Evolutionary conservation across 2,797 vertebrate genomes (phyloP), one percentile per base, ranked within the genome.

Genomic region (Eremophila alpestris): DNA sequence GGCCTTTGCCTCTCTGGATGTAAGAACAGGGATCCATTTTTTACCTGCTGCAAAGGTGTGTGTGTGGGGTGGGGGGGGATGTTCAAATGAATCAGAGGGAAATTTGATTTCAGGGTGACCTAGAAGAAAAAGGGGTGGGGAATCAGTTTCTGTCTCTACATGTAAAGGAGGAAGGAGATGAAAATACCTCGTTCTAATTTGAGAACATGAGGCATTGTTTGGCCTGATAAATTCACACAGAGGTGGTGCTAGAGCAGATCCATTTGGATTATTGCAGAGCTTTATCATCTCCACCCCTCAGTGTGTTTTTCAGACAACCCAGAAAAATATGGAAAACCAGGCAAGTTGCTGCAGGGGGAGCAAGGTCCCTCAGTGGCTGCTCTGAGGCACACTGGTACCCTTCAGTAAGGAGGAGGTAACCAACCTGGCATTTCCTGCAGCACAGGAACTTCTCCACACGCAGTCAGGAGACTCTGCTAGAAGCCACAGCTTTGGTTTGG

Each of bases 71-170:
- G 16, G 17, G 10, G 4, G 5, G 6, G 16, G 17, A n/a, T 24
- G 26, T 40, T 90, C 52, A 59, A 63, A 30, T 32, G 65, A 64
- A 68, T 43, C 52, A 86, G 65, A 55, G 70, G 26, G 29, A 80
- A 88, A 95, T 62, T 46, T 40, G 34, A 58, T 90, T 87, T 80
- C 60, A 81, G 82, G 26, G 41, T 64, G 49, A 87, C 48, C 69
- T 83, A 68, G 79, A 60, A 65, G 64, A 69, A 68, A 55, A 83
- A 23, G 8, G 10, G 7, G 3, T 4, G 22, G 10, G 30, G 32
- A 87, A 78, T 81, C 36, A 11, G 36, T 81, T 83, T 65, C 5
- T 83, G 21, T n/a, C 45, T 87, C 43, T 59, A 45, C 7, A 79
- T 27, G 41, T 24, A 62, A 73, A 67, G 67, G 70, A 86, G 34